Conservation (phyloP, 1,140 invertebrate species). For the Formica exsecta region DNA sequence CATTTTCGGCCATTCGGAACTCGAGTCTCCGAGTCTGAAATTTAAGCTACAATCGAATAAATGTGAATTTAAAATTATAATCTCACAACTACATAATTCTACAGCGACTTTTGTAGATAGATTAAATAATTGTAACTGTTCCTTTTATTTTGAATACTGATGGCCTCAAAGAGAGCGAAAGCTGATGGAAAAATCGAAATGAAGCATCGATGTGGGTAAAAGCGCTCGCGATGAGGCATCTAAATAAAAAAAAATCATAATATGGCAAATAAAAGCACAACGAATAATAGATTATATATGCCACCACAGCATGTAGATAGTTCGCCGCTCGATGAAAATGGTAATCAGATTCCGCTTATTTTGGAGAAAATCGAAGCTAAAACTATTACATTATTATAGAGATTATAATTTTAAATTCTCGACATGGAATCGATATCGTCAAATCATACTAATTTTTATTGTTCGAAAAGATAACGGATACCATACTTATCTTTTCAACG, state of each 20-base stretch:
- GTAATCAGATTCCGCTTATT: slow-evolving; percentile 86
- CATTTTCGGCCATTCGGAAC: slow-evolving; percentile 20
- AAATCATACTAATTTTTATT: not conserved
- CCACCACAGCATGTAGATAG: slow-evolving; percentile 80
- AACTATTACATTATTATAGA: slow-evolving; percentile 82
- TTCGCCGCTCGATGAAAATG: slow-evolving; percentile 88
- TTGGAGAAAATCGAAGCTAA: slow-evolving; percentile 94
- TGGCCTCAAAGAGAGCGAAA: slow-evolving; percentile 89
- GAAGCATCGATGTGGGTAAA: slow-evolving; percentile 94
- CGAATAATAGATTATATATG: slow-evolving; percentile 72
- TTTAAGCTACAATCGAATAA: slow-evolving; percentile 24
- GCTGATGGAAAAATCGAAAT: slow-evolving; percentile 91
- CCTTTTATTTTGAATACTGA: not conserved
- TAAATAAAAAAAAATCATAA: slow-evolving; percentile 84
- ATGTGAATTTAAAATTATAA: slow-evolving; percentile 7
- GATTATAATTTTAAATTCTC: no score
- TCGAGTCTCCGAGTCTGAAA: not conserved
- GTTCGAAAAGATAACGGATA: not conserved
- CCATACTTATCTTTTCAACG: not conserved
- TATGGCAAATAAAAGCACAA: slow-evolving; percentile 74
- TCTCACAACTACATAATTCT: not conserved
- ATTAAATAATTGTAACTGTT: not conserved
- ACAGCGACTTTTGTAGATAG: not conserved
- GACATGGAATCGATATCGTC: slow-evolving; percentile 7
- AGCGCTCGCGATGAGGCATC: slow-evolving; percentile 90